Conservation (phyloP, 2,113 vertebrate species). For the Erpornis zantholeuca region DNA sequence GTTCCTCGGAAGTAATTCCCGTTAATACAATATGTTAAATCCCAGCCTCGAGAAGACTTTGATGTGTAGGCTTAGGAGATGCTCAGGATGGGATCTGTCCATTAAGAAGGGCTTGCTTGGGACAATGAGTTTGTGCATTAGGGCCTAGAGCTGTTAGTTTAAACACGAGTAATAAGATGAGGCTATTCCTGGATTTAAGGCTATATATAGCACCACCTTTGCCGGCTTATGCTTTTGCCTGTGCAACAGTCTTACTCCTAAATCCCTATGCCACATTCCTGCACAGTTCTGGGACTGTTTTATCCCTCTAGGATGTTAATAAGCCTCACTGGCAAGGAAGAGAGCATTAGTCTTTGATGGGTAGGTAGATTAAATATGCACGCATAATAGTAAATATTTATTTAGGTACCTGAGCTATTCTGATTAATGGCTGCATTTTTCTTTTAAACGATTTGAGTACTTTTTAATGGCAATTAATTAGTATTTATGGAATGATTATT, state of each 20-base stretch:
- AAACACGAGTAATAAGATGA: conserved; percentile 6
- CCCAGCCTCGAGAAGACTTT: not conserved
- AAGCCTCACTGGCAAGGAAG: conserved; percentile 39
- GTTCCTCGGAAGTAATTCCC: not conserved
- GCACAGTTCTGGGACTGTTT: not conserved
- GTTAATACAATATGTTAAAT: conserved; percentile 41
- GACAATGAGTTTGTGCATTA: conserved; percentile 11
- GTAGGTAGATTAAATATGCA: conserved; percentile 65
- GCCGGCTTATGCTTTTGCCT: not conserved
- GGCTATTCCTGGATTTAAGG: not conserved
- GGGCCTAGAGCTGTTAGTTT: conserved; percentile 5
- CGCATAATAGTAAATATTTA: conserved; percentile 62
- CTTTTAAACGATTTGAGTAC: conserved; percentile 62
- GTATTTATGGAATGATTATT: conserved; percentile 61
- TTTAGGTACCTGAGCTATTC: conserved; percentile 66
- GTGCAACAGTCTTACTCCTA: not conserved
- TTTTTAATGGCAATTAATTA: conserved; percentile 70
- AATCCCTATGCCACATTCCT: not conserved
- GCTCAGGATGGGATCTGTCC: not conserved
- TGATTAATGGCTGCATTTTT: conserved; percentile 67
- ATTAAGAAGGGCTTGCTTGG: not conserved
- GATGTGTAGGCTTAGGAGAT: not conserved
- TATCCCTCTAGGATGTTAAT: conserved; percentile 39
- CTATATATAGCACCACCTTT: conserved; percentile 22
- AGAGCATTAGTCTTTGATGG: conserved; percentile 54